Evolutionary conservation across 2,888 invertebrate species (phyloP).

Genomic region (Microctonus brassicae): DNA sequence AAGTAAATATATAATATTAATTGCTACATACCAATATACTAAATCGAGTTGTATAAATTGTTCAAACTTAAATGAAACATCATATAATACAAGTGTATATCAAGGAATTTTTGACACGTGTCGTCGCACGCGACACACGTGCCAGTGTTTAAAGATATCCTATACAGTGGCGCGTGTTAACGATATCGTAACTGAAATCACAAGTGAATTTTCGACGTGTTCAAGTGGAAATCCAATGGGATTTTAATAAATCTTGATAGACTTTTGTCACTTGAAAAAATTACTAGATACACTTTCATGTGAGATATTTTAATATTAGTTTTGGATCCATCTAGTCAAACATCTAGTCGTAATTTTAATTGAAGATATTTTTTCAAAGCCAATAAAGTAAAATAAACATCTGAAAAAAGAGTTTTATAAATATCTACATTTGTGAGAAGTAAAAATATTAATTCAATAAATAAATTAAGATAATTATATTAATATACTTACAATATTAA

Average conservation of each 20-base stretch:
- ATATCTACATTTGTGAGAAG: too few relatives aligned
- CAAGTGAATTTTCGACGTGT: slow-evolving; percentile 36
- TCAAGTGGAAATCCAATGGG: slow-evolving; percentile 36
- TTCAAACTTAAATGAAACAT: background rate
- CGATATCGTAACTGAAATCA: slow-evolving; percentile 19
- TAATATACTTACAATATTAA: background rate
- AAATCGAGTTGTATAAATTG: background rate
- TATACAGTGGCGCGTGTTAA: slow-evolving; percentile 41
- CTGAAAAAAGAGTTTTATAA: background rate
- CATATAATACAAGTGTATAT: slow-evolving; percentile 40
- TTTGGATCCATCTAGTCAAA: slow-evolving; percentile 1
- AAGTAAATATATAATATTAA: too few relatives aligned
- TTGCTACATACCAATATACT: background rate
- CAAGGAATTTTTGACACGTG: slow-evolving; percentile 55
- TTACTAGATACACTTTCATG: background rate
- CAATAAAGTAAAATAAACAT: background rate
- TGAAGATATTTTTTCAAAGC: background rate
- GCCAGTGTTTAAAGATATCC: slow-evolving; percentile 59
- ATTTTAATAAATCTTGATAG: slow-evolving; percentile 12
- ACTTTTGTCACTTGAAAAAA: background rate
- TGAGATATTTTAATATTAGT: background rate
- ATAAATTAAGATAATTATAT: background rate
- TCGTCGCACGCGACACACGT: slow-evolving; percentile 53
- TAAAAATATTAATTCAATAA: too few relatives aligned
- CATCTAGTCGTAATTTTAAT: slow-evolving; percentile 8